Percentiles rank a stretch among this genome's conserved stretches.
Conservation (phyloP, 2,797 vertebrate genomes). For the Remorina albescens region DNA sequence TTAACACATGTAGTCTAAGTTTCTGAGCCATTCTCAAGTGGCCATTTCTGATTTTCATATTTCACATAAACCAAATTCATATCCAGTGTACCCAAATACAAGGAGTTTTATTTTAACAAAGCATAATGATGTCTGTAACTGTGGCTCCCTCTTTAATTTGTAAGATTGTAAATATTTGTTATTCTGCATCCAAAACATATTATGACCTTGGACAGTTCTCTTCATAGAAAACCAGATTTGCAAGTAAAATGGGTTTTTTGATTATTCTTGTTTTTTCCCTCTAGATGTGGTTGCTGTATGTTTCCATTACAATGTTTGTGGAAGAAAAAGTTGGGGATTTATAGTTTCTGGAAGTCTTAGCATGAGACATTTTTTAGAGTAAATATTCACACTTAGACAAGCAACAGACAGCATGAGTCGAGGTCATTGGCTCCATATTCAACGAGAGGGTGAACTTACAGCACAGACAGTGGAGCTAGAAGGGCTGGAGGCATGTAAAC, state of each 20-base stretch:
- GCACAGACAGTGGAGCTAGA: slow-evolving; percentile 13
- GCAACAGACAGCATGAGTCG: slow-evolving; percentile 14
- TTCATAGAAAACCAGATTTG: slow-evolving; percentile 39
- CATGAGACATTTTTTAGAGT: slow-evolving; percentile 23
- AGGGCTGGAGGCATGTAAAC: slow-evolving; percentile 13
- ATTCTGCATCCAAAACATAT: slow-evolving; percentile 31
- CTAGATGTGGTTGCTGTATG: slow-evolving; percentile 7
- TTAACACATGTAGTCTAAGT: too few species aligned
- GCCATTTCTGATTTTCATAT: slow-evolving; percentile 3
- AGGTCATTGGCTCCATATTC: slow-evolving; percentile 2
- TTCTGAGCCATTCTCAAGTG: too few species aligned
- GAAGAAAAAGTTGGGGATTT: slow-evolving; percentile 17
- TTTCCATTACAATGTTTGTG: not conserved
- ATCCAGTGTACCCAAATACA: slow-evolving; percentile 19
- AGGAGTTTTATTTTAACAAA: slow-evolving; percentile 27
- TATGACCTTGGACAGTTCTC: slow-evolving; percentile 27
- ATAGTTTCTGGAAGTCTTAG: slow-evolving; percentile 28
- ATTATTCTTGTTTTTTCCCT: slow-evolving; percentile 9
- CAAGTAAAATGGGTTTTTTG: slow-evolving; percentile 38
- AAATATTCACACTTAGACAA: slow-evolving; percentile 41
- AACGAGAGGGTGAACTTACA: slow-evolving; percentile 11
- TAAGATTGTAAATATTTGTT: slow-evolving; percentile 13
- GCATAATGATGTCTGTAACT: slow-evolving; percentile 10
- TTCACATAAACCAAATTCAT: slow-evolving; percentile 19
- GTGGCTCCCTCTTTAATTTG: slow-evolving; percentile 26